Evolutionary conservation across 1,140 invertebrate species (phyloP).

Genomic region (Druon quercuslanigerum): DNA sequence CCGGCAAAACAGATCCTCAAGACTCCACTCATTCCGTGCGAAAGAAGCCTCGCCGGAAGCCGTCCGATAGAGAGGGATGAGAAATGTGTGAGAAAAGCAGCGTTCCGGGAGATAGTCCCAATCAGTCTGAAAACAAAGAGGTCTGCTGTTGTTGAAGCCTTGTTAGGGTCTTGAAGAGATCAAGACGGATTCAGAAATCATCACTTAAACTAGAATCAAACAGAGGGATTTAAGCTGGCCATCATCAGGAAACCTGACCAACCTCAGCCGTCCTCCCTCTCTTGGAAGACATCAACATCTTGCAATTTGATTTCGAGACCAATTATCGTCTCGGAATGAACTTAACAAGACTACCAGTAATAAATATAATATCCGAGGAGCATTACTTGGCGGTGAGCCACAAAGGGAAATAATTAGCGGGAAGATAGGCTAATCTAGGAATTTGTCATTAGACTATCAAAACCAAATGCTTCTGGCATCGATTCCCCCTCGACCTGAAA

Average conservation of each 20-base stretch:
- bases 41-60: conserved; percentile 14
- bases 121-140: neutral
- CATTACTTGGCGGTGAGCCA: conserved; percentile 66
- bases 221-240: neutral
- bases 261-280: neutral
- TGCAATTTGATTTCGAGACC: neutral
- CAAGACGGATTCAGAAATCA: too few relatives aligned
- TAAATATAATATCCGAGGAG: conserved; percentile 65
- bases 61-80: neutral
- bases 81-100: neutral
- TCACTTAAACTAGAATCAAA: too few relatives aligned
- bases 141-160: too few relatives aligned
- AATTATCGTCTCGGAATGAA: conserved; percentile 4
- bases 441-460: conserved; percentile 76
- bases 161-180: too few relatives aligned
- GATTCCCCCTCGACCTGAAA: conserved; percentile 40
- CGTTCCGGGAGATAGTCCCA: neutral
- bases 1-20: neutral
- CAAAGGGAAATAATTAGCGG: conserved; percentile 75
- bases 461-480: conserved; percentile 61
- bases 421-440: conserved; percentile 73
- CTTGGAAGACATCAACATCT: neutral
- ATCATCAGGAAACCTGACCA: neutral
- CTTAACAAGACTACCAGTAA: conserved; percentile 32
- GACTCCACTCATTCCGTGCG: neutral